These are phyloP conservation scores for Prietella phreatophila DNA, from an alignment of 2,113 vertebrate species.

Conservation along the genomic window DNA sequence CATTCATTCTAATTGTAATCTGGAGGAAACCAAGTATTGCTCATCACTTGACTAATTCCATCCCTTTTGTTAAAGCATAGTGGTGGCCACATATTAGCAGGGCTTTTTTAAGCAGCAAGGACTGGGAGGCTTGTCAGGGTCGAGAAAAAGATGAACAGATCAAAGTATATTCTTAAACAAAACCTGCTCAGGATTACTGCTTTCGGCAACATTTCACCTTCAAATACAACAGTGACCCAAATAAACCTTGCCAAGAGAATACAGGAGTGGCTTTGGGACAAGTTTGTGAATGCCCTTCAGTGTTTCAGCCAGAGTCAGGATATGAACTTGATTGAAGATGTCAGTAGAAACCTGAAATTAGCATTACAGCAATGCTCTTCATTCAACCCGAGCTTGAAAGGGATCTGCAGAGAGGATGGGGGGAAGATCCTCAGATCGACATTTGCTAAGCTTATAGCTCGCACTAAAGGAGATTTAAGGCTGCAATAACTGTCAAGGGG, in stretches of 20 bases:
- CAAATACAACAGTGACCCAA: background rate
- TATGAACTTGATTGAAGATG: background rate
- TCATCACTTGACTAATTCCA: background rate
- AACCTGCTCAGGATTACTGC: background rate
- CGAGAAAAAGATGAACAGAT: background rate
- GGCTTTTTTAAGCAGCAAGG: background rate
- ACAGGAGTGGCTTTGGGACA: background rate
- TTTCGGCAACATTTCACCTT: background rate
- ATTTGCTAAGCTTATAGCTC: background rate
- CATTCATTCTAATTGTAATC: background rate
- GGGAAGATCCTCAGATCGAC: background rate
- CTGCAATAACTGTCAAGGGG: background rate
- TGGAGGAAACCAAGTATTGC: background rate
- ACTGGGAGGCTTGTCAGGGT: background rate
- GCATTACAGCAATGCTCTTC: background rate
- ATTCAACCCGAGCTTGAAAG: background rate
- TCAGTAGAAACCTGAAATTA: background rate
- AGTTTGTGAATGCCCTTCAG: background rate
- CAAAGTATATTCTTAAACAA: background rate
- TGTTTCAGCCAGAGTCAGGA: background rate
- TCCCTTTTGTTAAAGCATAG: background rate
- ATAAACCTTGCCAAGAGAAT: background rate
- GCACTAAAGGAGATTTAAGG: background rate
- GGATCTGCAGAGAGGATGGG: background rate
- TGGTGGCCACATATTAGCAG: background rate